Evolutionary conservation across 2,888 invertebrate genomes (phyloP), one percentile per base, ranked within the genome.

Genomic region (Drosophila emarginata): DNA sequence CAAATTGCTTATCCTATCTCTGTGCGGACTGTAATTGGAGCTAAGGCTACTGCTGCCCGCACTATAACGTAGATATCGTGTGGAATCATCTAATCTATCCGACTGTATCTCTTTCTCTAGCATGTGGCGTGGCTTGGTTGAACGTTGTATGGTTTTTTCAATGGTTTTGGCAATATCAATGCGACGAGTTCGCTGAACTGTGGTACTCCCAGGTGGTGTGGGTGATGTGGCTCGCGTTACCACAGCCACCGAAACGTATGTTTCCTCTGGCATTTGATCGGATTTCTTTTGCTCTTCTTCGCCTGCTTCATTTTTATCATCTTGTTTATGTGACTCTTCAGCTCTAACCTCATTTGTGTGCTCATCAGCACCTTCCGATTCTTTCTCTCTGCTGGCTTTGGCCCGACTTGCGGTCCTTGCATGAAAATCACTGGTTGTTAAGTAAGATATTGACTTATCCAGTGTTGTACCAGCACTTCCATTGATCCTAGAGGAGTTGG

Each of bases 141-240:
- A 92, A 50, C 94, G 92, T 11, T 93, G 93, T n/a, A 95, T 92
- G 61, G 94, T 94, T 90, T 95, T 95, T 90, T 96, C 95, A 57
- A 95, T 92, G 3, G 94, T 94, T 88, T 95, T 95, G 5, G 95
- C 95, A 86, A 95, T 93, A 78, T 96, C 96, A 0, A 94, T 94
- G 88, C 96, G 93, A 78, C 95, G 93, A 23, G 93, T 94, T 74
- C 95, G 93, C 53, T 89, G 89, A 74, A 94, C 94, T 0, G 94
- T 94, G 0, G 95, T 94, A 32, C 87, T 80, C 28, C 90, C 89
- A 0, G 95, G 94, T 3, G 95, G 94, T 0, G 95, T 95, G 0
- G 96, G 96, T 15, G 96, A 97, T 0, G 96, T 96, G 28, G 95
- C 95, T 67, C 96, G 93, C 0, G 96, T 96, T 2, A 96, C 93